Conservation (phyloP, 2,113 vertebrate species). For the Isurus oxyrinchus region DNA sequence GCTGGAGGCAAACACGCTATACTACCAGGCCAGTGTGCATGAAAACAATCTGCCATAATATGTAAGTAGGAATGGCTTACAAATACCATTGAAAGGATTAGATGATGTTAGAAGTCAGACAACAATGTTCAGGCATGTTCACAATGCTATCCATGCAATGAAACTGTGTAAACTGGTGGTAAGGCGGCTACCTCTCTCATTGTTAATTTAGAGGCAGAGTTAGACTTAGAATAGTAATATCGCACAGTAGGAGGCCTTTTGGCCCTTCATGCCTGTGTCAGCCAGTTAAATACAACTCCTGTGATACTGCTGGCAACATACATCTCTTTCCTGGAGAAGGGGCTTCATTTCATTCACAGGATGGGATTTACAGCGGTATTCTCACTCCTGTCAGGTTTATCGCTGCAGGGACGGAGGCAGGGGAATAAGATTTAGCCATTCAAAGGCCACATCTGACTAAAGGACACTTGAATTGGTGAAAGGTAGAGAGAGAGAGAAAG, state of each 20-base stretch:
- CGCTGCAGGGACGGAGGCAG: no score
- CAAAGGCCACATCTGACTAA: not conserved
- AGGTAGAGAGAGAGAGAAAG: not conserved
- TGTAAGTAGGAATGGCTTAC: not conserved
- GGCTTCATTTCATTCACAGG: not conserved
- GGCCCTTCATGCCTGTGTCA: no score
- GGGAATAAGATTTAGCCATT: not conserved
- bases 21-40: not conserved
- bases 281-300: not conserved
- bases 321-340: not conserved
- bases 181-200: not conserved
- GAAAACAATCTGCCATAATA: not conserved
- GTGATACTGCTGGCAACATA: not conserved
- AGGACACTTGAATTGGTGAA: not conserved
- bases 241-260: no score
- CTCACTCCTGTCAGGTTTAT: not conserved
- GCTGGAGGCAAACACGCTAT: not conserved
- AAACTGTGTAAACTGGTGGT: not conserved
- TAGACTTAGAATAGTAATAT: not conserved
- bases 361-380: not conserved
- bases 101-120: not conserved
- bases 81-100: not conserved
- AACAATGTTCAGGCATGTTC: not conserved
- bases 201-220: not conserved
- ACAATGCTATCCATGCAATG: not conserved